Conservation (phyloP, 2,797 vertebrate species). For the Leucoraja ocellata region DNA sequence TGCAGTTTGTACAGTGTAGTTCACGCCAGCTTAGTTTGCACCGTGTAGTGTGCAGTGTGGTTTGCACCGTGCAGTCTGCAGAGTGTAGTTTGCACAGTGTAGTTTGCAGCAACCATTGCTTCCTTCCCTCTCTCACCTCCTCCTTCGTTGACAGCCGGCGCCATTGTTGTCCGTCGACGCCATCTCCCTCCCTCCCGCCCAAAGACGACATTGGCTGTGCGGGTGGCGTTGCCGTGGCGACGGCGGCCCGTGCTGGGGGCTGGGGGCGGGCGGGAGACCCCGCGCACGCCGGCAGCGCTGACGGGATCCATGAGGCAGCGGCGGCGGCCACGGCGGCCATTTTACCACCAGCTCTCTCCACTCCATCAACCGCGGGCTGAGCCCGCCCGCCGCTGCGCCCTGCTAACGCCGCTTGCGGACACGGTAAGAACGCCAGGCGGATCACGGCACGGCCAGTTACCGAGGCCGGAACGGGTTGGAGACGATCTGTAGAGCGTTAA, state of each 20-base stretch:
- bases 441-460: conserved; percentile 23
- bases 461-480: conserved; percentile 37
- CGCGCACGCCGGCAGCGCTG: conserved; percentile 35
- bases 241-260: conserved; percentile 41
- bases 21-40: no score
- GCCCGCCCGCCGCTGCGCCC: not conserved
- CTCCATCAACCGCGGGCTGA: not conserved
- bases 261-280: conserved; percentile 40
- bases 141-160: no score
- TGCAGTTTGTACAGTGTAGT: no score
- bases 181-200: no score
- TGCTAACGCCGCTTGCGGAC: not conserved
- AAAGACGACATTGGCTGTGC: conserved; percentile 43
- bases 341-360: not conserved
- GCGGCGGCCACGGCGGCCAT: conserved; percentile 42
- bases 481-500: not conserved
- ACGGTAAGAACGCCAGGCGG: not conserved
- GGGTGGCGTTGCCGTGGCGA: conserved; percentile 47
- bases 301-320: conserved; percentile 45
- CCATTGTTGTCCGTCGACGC: no score
- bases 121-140: no score
- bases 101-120: no score
- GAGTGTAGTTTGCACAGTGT: no score
- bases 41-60: no score
- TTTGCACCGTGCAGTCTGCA: no score